Evolutionary conservation across 2,888 invertebrate genomes (phyloP), one percentile per base, ranked within the genome.

Genomic region (Venustoraphidia nigricollis): DNA sequence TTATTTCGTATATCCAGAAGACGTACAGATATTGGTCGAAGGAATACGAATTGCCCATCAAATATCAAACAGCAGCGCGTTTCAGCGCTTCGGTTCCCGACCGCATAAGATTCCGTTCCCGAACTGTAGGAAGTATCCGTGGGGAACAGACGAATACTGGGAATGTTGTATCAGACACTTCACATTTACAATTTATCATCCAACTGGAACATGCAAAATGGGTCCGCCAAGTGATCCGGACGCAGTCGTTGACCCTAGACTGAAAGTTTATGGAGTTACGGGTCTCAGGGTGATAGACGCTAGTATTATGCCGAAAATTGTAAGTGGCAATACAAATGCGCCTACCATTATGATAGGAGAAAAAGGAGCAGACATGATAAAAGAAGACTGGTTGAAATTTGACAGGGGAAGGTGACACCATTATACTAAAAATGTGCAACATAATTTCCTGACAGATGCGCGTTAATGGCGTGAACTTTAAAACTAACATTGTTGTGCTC

Each of bases 341-440:
- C 89, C 89, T 0, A 79, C 81, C 2, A 88, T 92, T 41, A 91
- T 91, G 88, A 90, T 92, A 46, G 92, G 83, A 0, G 91, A 92
- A 59, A 91, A 91, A 62, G 89, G 80, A 0, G 81, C 90, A 8
- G 91, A 92, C 61, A 78, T 92, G 76, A 86, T 92, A 53, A 90
- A 89, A 62, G 81, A 88, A 62, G 88, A 89, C 65, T 89, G 88
- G 87, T 52, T 60, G 13, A 51, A 27, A 27, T 27, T 27, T 27
- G 27, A 27, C 6, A 27, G 27, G 27, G 27, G 27, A 27, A 27
- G 27, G 27, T 27, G 27, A 27, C 27, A 27, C 27, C 6, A 3
- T 3, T 6, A 3, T 27, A 27, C 6, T 27, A 27, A 27, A 27
- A 27, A 27, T 27, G 6, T 27, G 6, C 27, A 27, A 27, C 3